These are phyloP conservation scores for Argopecten irradians DNA, from an alignment of 1,140 invertebrate genomes.

Conservation along the genomic window DNA sequence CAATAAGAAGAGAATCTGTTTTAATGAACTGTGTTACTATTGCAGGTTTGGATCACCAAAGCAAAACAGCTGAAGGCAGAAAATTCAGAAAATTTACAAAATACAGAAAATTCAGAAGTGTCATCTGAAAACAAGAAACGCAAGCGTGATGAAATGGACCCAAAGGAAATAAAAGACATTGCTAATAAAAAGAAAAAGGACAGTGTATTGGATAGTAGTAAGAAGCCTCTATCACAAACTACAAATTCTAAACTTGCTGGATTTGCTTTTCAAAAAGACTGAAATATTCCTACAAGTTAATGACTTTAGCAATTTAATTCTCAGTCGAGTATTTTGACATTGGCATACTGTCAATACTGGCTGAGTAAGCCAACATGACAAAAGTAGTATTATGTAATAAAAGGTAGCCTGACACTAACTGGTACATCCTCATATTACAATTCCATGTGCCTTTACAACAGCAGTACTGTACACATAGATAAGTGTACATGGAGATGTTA, in stretches of 20 bases:
- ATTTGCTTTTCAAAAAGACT: slow-evolving; percentile 63
- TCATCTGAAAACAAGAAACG: slow-evolving; percentile 57
- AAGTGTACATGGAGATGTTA: too few relatives aligned
- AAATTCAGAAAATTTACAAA: slow-evolving; percentile 43
- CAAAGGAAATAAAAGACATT: slow-evolving; percentile 43
- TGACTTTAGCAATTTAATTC: background rate
- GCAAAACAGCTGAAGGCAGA: slow-evolving; percentile 50
- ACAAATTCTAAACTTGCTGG: slow-evolving; percentile 63
- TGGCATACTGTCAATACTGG: background rate
- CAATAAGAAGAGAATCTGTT: background rate
- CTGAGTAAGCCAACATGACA: background rate
- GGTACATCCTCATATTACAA: too few relatives aligned
- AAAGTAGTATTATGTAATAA: too few relatives aligned
- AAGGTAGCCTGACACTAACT: too few relatives aligned
- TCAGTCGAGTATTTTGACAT: background rate
- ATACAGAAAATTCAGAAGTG: slow-evolving; percentile 2
- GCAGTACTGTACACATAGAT: too few relatives aligned
- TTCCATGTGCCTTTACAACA: too few relatives aligned
- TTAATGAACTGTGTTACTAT: slow-evolving; percentile 25
- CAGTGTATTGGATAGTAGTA: slow-evolving; percentile 23
- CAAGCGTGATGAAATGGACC: slow-evolving; percentile 55
- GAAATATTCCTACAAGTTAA: background rate
- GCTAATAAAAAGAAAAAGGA: slow-evolving; percentile 40
- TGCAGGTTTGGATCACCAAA: slow-evolving; percentile 66
- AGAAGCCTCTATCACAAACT: slow-evolving; percentile 58